phyloP scores from a whole-genome alignment of 92 coral and sea anemone species.

The Palythoa grandis region DNA sequence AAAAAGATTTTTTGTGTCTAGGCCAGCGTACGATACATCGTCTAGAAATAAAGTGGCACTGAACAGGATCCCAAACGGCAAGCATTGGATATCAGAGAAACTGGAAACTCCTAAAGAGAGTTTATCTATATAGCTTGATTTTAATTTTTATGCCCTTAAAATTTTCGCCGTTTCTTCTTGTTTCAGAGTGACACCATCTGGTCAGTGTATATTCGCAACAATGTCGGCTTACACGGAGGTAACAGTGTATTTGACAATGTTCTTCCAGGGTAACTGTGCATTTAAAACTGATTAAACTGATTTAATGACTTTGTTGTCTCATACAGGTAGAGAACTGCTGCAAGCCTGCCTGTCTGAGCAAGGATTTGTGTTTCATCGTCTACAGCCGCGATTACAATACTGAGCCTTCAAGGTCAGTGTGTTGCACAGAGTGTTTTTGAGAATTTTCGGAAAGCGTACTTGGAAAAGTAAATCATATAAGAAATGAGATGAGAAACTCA shows the following conservation, averaged over 20 bases:
- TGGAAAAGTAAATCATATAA: background rate
- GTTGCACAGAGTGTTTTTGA: background rate
- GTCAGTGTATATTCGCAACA: constrained; percentile 84
- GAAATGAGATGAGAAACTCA: background rate
- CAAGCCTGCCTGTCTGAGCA: constrained; percentile 73
- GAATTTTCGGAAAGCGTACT: background rate
- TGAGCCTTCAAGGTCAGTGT: constrained; percentile 77
- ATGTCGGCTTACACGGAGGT: constrained; percentile 87
- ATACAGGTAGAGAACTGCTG: constrained; percentile 89
- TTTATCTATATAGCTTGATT: background rate
- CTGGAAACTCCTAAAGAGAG: background rate
- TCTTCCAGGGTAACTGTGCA: background rate
- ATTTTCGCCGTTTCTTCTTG: background rate
- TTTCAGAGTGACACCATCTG: constrained; percentile 90
- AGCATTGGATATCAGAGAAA: background rate
- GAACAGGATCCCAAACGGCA: no score
- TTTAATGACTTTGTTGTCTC: background rate
- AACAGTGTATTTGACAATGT: background rate
- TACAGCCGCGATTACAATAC: constrained; percentile 90
- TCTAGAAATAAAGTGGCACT: no score
- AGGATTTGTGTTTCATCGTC: constrained; percentile 74
- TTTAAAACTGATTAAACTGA: background rate
- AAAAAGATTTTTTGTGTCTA: no score
- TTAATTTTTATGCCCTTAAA: background rate
- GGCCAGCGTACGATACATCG: no score